Conservation (phyloP, 1,140 invertebrate species). For the Bombus confusus region DNA sequence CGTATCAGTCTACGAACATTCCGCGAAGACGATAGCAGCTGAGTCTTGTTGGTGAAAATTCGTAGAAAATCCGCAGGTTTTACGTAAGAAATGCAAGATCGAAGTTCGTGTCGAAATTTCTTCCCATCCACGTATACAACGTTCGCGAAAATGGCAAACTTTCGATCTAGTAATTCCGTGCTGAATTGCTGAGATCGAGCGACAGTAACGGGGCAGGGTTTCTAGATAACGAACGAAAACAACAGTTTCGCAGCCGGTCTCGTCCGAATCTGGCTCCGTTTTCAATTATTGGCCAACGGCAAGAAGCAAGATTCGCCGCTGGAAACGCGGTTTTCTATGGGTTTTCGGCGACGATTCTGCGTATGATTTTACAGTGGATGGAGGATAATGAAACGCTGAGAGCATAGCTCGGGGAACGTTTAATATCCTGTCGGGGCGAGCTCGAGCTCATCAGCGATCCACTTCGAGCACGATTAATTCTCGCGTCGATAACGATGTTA, state of each 20-base stretch:
- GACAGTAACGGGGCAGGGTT: not conserved
- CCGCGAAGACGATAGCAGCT: too few species aligned
- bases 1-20: too few species aligned
- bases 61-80: too few species aligned
- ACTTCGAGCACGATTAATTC: conserved; percentile 50
- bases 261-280: not conserved
- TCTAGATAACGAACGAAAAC: conserved; percentile 15
- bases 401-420: conserved; percentile 27
- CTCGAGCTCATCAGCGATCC: conserved; percentile 35
- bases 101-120: not conserved
- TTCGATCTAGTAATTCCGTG: not conserved
- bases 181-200: not conserved
- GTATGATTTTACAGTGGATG: not conserved
- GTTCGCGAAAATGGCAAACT: conserved; percentile 3
- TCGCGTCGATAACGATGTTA: conserved; percentile 24
- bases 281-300: conserved; percentile 31
- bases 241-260: not conserved
- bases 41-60: too few species aligned
- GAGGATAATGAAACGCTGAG: conserved; percentile 37
- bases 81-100: too few species aligned
- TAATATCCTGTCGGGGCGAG: conserved; percentile 46
- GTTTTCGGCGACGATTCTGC: conserved; percentile 34
- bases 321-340: conserved; percentile 41
- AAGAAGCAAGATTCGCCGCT: not conserved
- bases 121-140: not conserved